These are phyloP conservation scores for Spheniscus humboldti DNA, from an alignment of 2,797 vertebrate species.

Conservation along the genomic window DNA sequence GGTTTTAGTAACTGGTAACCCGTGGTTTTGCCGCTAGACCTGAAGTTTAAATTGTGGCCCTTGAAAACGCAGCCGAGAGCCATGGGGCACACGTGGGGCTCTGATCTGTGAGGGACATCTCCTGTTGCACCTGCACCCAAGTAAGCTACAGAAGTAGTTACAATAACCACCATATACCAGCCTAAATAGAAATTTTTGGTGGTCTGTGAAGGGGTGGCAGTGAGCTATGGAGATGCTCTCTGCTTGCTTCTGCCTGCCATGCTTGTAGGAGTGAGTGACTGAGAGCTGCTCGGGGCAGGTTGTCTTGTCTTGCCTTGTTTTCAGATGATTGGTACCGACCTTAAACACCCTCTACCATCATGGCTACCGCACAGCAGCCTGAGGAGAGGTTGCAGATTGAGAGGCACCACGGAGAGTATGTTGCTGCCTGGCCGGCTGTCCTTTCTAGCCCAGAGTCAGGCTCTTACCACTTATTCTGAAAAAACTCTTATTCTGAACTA, in stretches of 20 bases:
- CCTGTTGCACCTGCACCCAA: not conserved
- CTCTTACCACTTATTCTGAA: not conserved
- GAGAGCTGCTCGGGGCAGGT: not conserved
- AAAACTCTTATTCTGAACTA: not conserved
- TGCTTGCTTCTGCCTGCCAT: not conserved
- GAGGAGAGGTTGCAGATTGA: not conserved
- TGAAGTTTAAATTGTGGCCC: not conserved
- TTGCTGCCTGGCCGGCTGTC: not conserved
- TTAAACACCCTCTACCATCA: not conserved
- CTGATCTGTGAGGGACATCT: not conserved
- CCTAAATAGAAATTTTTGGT: not conserved
- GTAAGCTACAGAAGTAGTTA: not conserved
- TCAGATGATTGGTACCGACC: accelerated
- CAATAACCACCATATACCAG: not conserved
- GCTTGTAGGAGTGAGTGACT: not conserved
- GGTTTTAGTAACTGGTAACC: not conserved
- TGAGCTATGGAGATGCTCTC: not conserved
- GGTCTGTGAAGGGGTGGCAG: not conserved
- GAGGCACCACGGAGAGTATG: not conserved
- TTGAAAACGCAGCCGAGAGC: not conserved
- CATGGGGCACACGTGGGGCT: not conserved
- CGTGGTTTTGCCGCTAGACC: not conserved
- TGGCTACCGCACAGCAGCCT: not conserved
- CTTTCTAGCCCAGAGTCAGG: not conserved
- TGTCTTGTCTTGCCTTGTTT: not conserved